Percentiles rank a stretch among this genome's conserved stretches.
Evolutionary conservation across 2,888 invertebrate species (phyloP).

Genomic region (Drosophila hamatofila): DNA sequence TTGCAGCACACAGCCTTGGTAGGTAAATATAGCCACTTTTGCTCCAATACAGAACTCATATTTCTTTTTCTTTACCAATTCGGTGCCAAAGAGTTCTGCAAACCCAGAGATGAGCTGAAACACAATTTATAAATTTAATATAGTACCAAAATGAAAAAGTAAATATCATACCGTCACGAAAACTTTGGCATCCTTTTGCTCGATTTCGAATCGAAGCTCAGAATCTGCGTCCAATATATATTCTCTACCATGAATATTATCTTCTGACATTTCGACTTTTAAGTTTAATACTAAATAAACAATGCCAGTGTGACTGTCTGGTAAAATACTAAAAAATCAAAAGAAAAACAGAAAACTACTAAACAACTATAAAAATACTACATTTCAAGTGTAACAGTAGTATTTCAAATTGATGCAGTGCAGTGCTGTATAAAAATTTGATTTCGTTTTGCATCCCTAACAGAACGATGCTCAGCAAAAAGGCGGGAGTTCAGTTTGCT

Average conservation of each 20-base stretch:
- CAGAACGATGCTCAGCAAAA: conserved; percentile 1
- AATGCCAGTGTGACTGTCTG: conserved; percentile 1
- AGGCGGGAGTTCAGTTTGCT: conserved; percentile 8
- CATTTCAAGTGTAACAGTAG: not conserved
- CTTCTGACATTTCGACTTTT: conserved; percentile 66
- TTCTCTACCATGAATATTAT: conserved; percentile 85
- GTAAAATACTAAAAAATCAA: conserved; percentile 1
- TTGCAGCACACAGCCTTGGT: conserved; percentile 96
- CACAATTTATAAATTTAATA: not conserved
- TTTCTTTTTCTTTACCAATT: conserved; percentile 95
- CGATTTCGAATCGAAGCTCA: conserved; percentile 97
- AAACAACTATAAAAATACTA: not conserved
- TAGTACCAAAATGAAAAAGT: not conserved
- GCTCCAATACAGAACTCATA: conserved; percentile 96
- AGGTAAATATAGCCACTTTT: conserved; percentile 98
- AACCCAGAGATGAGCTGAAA: conserved; percentile 93
- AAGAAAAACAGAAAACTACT: not conserved
- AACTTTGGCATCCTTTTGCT: conserved; percentile 93
- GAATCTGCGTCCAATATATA: conserved; percentile 94
- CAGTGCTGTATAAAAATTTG: not conserved
- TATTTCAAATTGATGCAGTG: not conserved
- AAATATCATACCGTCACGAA: conserved; percentile 88
- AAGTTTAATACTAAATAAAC: not conserved
- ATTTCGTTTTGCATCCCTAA: not conserved
- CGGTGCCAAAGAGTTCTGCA: conserved; percentile 98